A percentile compares a stretch with the other conserved stretches of the same genome.
These are phyloP conservation scores for Silvanus unidentatus DNA, from an alignment of 2,888 invertebrate species.

Conservation along the genomic window DNA sequence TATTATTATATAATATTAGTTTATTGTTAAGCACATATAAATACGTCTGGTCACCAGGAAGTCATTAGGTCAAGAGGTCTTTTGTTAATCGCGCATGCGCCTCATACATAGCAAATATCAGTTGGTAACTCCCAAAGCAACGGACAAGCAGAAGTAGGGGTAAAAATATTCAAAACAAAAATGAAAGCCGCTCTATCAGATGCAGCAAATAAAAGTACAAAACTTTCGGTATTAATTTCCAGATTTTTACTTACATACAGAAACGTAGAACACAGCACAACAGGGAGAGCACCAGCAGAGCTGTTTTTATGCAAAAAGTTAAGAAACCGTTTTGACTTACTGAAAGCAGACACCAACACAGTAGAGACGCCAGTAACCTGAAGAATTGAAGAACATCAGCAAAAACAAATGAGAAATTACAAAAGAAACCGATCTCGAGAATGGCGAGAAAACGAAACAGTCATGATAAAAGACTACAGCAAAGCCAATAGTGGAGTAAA, in stretches of 20 bases:
- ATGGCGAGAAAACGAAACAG: neutral
- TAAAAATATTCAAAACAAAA: slow-evolving; percentile 3
- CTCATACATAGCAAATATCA: too few species aligned
- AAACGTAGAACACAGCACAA: slow-evolving; percentile 3
- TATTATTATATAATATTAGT: too few species aligned
- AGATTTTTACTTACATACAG: slow-evolving; percentile 7
- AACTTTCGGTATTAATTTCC: neutral
- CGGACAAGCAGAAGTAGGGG: too few species aligned
- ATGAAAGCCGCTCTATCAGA: slow-evolving; percentile 5
- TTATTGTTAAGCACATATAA: too few species aligned
- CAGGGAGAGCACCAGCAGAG: slow-evolving; percentile 4
- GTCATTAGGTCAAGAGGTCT: too few species aligned
- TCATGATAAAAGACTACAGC: slow-evolving; percentile 5
- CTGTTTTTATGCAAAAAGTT: neutral
- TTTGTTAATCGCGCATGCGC: too few species aligned
- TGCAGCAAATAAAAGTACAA: neutral
- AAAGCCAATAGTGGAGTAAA: slow-evolving; percentile 2
- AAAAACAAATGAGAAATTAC: neutral
- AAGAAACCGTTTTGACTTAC: too few species aligned
- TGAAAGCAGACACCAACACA: too few species aligned
- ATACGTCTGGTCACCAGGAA: too few species aligned
- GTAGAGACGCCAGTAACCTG: too few species aligned
- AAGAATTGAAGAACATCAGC: too few species aligned
- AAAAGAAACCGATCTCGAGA: neutral
- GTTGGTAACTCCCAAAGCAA: too few species aligned